Conservation (phyloP, 2,888 invertebrate genomes). For the Blastobasis adustella region DNA sequence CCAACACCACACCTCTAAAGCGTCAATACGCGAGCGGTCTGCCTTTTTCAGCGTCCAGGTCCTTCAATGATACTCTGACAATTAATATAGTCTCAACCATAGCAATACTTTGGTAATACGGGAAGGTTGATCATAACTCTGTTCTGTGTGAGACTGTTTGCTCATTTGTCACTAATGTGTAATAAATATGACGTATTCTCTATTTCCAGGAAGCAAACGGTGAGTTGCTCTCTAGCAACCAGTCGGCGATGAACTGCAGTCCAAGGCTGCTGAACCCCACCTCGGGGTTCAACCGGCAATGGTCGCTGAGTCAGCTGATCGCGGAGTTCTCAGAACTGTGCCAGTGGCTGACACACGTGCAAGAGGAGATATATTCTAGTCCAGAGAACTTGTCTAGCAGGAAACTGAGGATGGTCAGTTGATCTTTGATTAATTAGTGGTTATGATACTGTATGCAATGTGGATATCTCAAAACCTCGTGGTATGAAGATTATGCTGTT, state of each 20-base stretch:
- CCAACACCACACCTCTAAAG: too few relatives aligned
- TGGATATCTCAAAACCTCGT: too few relatives aligned
- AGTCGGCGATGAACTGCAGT: conserved; percentile 54
- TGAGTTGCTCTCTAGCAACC: conserved; percentile 80
- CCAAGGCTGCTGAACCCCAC: conserved; percentile 52
- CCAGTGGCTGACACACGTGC: conserved; percentile 86
- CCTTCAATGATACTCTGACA: too few relatives aligned
- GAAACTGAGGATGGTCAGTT: conserved; percentile 78
- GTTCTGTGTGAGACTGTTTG: too few relatives aligned
- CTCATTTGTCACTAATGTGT: conserved; percentile 68
- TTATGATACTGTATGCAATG: not conserved
- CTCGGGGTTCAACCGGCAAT: conserved; percentile 69
- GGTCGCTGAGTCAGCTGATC: conserved; percentile 85
- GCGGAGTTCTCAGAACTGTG: conserved; percentile 87
- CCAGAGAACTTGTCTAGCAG: conserved; percentile 81
- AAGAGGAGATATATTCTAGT: conserved; percentile 84
- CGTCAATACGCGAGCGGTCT: too few relatives aligned
- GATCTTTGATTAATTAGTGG: not conserved
- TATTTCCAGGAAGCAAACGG: conserved; percentile 82
- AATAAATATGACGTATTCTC: conserved; percentile 24
- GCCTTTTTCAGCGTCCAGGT: too few relatives aligned
- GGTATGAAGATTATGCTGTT: too few relatives aligned
- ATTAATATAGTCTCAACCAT: too few relatives aligned
- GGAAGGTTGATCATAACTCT: too few relatives aligned
- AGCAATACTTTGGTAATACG: too few relatives aligned